Evolutionary conservation across 1,140 invertebrate species (phyloP).

Genomic region (Dendroctonus ponderosae): DNA sequence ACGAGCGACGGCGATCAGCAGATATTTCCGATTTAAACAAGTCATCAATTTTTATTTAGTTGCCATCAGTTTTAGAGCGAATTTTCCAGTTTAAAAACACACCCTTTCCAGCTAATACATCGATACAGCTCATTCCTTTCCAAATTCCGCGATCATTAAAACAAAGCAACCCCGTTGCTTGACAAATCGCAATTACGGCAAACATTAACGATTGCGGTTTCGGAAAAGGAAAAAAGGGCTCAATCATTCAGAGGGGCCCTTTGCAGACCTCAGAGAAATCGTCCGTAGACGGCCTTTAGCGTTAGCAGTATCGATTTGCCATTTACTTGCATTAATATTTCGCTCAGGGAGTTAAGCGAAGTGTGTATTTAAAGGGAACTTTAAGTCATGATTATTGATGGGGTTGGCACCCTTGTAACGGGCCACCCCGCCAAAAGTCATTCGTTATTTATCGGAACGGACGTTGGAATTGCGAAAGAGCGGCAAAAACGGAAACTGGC

Average conservation of each 20-base stretch:
- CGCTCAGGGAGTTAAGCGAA: conserved; percentile 45
- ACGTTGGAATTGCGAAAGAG: conserved; percentile 36
- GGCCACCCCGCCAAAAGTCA: conserved; percentile 39
- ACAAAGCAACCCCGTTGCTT: conserved; percentile 7
- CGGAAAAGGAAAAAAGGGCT: conserved; percentile 16
- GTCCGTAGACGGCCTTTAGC: conserved; percentile 17
- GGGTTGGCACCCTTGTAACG: conserved; percentile 43
- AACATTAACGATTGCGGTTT: conserved; percentile 29
- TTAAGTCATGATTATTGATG: conserved; percentile 47
- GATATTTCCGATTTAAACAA: no score
- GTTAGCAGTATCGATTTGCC: conserved; percentile 45
- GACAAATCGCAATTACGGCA: conserved; percentile 29
- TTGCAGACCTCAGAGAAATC: conserved; percentile 28
- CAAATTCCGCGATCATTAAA: not conserved
- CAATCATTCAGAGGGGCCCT: conserved; percentile 16
- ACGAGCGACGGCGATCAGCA: no score
- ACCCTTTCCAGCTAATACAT: no score
- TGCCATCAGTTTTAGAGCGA: no score
- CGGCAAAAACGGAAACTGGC: conserved; percentile 34
- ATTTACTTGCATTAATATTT: conserved; percentile 48
- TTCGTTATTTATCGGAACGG: conserved; percentile 44
- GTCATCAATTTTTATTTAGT: no score
- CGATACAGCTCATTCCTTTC: no score
- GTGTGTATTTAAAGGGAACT: conserved; percentile 47
- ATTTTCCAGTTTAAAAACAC: no score